Base-by-base conservation (phyloP, 2,797 vertebrate genomes). In the Sciurus carolinensis region DNA sequence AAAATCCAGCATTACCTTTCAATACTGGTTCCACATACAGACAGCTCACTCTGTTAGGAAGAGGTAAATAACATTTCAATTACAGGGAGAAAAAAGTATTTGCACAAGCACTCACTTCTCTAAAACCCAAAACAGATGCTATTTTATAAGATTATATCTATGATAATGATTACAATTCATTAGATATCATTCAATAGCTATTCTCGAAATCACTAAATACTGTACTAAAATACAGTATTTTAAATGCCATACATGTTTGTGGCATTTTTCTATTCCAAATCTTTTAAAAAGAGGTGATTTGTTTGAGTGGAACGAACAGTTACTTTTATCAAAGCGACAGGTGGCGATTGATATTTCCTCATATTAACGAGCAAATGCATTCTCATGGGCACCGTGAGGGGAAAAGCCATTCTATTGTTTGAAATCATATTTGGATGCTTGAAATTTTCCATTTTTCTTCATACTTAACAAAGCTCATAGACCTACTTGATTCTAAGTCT, bases 1-100 rank as follows among this genome's bases (percentile, higher is more conserved):
- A 97, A 95, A 96, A 93, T 94, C 36, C 76, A 18, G 33, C 66
- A 95, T 87, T 92, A 79, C 84, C 94, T 98, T 94, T 98, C 97
- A 98, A 97, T 97, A 96, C 0, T 59, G 93, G 93, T 89, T 96
- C 80, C 50, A 5, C 93, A 39, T 39, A 92, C 80, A 91, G 92
- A 87, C 20, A 87, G 67, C 86, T 97, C 6, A 96, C 92, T 94
- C 67, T 90, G 87, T 96, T 94, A 80, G 76, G 75, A 98, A 98
- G 94, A 98, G 82, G 96, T 97, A 98, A 97, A 93, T 91, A 95
- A 89, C 95, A 97, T 97, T 97, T 95, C 75, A 97, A 96, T 95
- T 94, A 95, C 18, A 94, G 73, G 69, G 47, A 11, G 94, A 96
- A 97, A 97, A 76, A 98, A 97, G 92, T 95, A 95, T 96, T 98